Evolutionary conservation across 2,113 vertebrate species (phyloP).

Genomic region (Cinclus mexicanus): DNA sequence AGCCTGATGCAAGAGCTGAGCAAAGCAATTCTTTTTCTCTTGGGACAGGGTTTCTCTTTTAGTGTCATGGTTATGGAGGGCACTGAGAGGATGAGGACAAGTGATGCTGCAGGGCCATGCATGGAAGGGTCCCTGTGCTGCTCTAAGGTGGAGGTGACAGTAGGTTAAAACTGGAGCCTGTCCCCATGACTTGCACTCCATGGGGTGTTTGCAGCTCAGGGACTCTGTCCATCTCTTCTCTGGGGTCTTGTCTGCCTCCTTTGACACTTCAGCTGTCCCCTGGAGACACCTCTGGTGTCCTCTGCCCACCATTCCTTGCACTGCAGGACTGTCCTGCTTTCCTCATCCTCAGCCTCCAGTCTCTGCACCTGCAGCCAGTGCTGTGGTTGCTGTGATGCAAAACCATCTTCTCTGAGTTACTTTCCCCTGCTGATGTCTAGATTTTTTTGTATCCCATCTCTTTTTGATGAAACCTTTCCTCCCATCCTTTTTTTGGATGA

Average conservation of each 20-base stretch:
- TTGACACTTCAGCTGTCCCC: neutral
- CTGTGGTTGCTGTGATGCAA: neutral
- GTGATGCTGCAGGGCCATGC: neutral
- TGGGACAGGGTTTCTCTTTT: neutral
- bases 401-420: neutral
- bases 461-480: neutral
- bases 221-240: neutral
- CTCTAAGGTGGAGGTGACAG: neutral
- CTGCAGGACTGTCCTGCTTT: neutral
- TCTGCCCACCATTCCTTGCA: neutral
- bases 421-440: neutral
- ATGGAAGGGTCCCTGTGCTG: rapidly evolving
- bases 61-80: neutral
- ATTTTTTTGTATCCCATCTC: neutral
- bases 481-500: neutral
- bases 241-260: neutral
- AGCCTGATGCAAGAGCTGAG: neutral
- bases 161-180: rapidly evolving
- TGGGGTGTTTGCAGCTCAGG: neutral
- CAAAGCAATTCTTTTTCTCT: neutral
- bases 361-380: rapidly evolving
- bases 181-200: neutral
- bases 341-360: neutral
- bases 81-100: rapidly evolving
- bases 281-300: neutral